Evolutionary conservation across 92 coral and sea anemone genomes (phyloP).

Genomic region (Zoanthus solanderi): DNA sequence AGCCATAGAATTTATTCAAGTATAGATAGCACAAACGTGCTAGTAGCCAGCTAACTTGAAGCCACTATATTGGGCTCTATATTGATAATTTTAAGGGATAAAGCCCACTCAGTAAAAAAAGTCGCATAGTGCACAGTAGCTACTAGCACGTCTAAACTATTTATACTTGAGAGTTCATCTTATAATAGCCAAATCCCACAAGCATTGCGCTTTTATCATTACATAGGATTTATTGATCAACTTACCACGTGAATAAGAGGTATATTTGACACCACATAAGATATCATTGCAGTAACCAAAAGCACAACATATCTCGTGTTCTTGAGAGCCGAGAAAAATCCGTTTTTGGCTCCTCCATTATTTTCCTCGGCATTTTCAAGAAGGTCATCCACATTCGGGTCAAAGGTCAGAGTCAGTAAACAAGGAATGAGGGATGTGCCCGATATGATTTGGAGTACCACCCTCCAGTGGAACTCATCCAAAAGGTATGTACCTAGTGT

Average conservation of each 20-base stretch:
- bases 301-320: constrained; percentile 50
- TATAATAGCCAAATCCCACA: no score
- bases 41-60: no score
- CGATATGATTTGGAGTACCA: constrained; percentile 31
- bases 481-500: constrained; percentile 44
- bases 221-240: neutral
- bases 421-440: neutral
- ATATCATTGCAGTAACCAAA: constrained; percentile 39
- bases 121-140: no score
- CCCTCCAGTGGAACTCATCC: constrained; percentile 57
- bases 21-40: no score
- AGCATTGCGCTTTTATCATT: no score
- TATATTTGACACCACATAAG: constrained; percentile 48
- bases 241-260: constrained; percentile 52
- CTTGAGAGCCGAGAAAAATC: neutral
- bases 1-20: no score
- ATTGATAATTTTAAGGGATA: no score
- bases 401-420: constrained; percentile 20
- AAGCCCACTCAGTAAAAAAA: no score
- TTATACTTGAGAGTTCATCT: no score
- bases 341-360: neutral
- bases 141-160: no score
- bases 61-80: no score
- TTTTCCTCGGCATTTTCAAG: neutral
- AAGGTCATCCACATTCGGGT: constrained; percentile 23